Evolutionary conservation across 1,140 invertebrate species (phyloP).

Genomic region (Callitettix versicolor): DNA sequence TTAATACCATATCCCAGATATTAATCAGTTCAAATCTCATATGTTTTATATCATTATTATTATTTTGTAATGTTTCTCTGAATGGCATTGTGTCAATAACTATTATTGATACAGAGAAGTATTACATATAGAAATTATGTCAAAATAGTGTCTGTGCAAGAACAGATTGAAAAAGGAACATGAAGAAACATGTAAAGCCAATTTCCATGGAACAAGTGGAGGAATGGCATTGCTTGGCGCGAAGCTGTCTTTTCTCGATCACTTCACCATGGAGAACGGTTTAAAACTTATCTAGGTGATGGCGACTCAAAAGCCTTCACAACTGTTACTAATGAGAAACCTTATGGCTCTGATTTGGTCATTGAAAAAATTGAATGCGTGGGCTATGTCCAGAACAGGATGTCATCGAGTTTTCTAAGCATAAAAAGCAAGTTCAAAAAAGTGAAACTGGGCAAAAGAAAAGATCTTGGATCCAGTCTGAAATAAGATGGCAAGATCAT

Average conservation of each 20-base stretch:
- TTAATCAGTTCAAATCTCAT: too few species aligned
- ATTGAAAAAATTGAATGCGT: conserved; percentile 19
- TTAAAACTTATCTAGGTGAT: conserved; percentile 22
- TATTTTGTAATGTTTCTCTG: conserved; percentile 5
- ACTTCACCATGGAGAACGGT: conserved; percentile 12
- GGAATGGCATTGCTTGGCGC: conserved; percentile 20
- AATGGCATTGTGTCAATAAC: conserved; percentile 11
- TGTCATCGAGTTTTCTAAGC: conserved; percentile 9
- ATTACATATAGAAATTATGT: conserved; percentile 10
- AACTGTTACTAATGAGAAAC: conserved; percentile 18
- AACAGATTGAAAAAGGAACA: neutral
- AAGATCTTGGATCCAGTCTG: conserved; percentile 21
- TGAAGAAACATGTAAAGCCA: conserved; percentile 17
- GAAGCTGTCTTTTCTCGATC: neutral
- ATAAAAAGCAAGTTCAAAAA: conserved; percentile 12
- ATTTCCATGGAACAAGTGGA: conserved; percentile 21
- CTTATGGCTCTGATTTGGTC: conserved; percentile 21
- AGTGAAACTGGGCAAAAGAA: conserved; percentile 15
- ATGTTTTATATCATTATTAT: too few species aligned
- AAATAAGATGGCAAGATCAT: conserved; percentile 25
- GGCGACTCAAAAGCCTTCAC: conserved; percentile 18
- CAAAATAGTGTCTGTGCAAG: conserved; percentile 15
- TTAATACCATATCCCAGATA: too few species aligned
- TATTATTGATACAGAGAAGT: conserved; percentile 17
- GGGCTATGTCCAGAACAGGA: conserved; percentile 19